phyloP scores from a whole-genome alignment of 2,113 vertebrate genomes.

The Oostethus manadensis region DNA sequence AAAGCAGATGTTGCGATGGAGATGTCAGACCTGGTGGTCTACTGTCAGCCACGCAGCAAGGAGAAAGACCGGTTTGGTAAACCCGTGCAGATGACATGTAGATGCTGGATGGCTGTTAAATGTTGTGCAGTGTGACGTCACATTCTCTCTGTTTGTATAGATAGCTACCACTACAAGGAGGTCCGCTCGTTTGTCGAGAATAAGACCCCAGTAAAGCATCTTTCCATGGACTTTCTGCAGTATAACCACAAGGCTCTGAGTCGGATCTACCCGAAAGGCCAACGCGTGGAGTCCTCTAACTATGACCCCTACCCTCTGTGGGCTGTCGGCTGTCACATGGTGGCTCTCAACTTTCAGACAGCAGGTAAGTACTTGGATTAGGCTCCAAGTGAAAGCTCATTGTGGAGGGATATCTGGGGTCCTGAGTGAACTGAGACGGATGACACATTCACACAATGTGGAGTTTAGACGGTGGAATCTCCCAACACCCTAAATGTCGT shows the following conservation, averaged over 20 bases:
- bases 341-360: slow-evolving; percentile 95
- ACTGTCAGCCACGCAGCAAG: slow-evolving; percentile 94
- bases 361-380: slow-evolving; percentile 69
- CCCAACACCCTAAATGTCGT: too few species aligned
- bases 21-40: slow-evolving; percentile 92
- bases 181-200: slow-evolving; percentile 94
- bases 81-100: neutral
- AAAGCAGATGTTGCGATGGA: slow-evolving; percentile 88
- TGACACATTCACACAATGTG: too few species aligned
- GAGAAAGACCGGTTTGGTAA: slow-evolving; percentile 91
- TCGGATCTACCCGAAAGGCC: slow-evolving; percentile 90
- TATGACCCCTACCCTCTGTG: slow-evolving; percentile 92
- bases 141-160: slow-evolving; percentile 55
- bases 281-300: slow-evolving; percentile 95
- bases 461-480: too few species aligned
- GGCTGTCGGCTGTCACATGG: slow-evolving; percentile 91
- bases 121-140: neutral
- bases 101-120: too few species aligned
- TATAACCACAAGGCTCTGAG: slow-evolving; percentile 92
- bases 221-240: slow-evolving; percentile 73
- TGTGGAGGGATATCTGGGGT: too few species aligned
- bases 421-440: too few species aligned
- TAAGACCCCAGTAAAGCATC: slow-evolving; percentile 79
- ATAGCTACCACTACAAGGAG: slow-evolving; percentile 84
- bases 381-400: too few species aligned